These are phyloP conservation scores for Heteromyza rotundicornis DNA, from an alignment of 2,888 invertebrate species.

Conservation along the genomic window DNA sequence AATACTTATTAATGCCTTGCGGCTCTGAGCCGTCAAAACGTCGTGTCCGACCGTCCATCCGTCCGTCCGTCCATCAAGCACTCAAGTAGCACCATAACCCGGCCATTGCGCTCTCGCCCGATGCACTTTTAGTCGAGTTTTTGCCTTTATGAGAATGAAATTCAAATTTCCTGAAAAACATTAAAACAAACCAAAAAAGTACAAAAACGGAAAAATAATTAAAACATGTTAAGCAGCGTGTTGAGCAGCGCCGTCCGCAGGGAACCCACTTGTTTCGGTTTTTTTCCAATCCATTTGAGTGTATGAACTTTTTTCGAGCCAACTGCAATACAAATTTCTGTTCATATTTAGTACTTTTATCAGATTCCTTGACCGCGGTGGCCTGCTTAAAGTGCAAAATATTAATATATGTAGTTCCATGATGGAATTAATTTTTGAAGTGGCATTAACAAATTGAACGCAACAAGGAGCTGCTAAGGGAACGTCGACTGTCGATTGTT, in stretches of 20 bases:
- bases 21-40: slow-evolving; percentile 23
- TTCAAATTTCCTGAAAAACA: slow-evolving; percentile 16
- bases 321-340: too few species aligned
- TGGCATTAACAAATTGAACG: slow-evolving; percentile 39
- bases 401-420: slow-evolving; percentile 30
- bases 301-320: background rate
- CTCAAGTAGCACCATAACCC: slow-evolving; percentile 1
- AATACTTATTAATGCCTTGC: slow-evolving; percentile 23
- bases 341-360: slow-evolving; percentile 17
- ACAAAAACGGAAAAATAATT: slow-evolving; percentile 34
- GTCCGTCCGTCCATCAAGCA: slow-evolving; percentile 15
- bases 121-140: slow-evolving; percentile 3
- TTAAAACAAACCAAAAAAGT: slow-evolving; percentile 19
- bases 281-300: slow-evolving; percentile 7
- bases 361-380: slow-evolving; percentile 27
- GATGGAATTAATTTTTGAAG: slow-evolving; percentile 35
- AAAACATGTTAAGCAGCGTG: slow-evolving; percentile 41
- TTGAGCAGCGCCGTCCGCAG: slow-evolving; percentile 24
- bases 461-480: too few species aligned
- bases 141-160: slow-evolving; percentile 6
- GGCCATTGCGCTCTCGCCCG: background rate
- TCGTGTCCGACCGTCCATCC: slow-evolving; percentile 12
- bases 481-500: too few species aligned
- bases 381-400: slow-evolving; percentile 14
- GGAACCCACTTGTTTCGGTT: slow-evolving; percentile 6